phyloP scores from a whole-genome alignment of 2,888 invertebrate species.

The Alloscopus bannaensis region DNA sequence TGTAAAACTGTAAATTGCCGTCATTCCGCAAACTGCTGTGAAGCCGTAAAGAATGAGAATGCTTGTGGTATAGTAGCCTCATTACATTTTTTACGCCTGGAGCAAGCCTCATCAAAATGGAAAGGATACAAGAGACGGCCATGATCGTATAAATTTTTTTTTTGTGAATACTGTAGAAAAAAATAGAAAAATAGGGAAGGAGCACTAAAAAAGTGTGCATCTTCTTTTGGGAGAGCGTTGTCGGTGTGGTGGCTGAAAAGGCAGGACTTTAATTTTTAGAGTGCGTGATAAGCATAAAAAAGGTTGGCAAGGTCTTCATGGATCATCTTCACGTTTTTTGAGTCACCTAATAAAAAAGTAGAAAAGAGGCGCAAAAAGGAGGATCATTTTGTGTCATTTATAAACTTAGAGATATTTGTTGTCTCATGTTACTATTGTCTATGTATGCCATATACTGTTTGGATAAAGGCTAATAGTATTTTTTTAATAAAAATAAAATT shows the following conservation, averaged over 20 bases:
- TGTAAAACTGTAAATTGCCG: slow-evolving; percentile 7
- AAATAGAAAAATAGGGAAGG: slow-evolving; percentile 12
- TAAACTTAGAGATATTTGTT: too few species aligned
- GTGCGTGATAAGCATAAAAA: neutral
- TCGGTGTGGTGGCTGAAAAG: neutral
- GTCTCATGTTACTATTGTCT: too few species aligned
- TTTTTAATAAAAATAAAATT: neutral
- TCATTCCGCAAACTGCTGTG: slow-evolving; percentile 9
- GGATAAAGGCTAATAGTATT: too few species aligned
- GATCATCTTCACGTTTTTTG: slow-evolving; percentile 19
- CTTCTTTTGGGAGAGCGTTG: slow-evolving; percentile 5
- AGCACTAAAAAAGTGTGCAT: neutral
- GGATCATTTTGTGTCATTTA: too few species aligned
- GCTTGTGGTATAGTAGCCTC: neutral
- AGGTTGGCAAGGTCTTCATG: slow-evolving; percentile 20
- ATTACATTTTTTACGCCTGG: slow-evolving; percentile 5
- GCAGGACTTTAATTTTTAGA: neutral
- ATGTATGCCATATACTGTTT: too few species aligned
- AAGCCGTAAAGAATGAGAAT: too few species aligned
- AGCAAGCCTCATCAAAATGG: neutral
- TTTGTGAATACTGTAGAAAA: too few species aligned
- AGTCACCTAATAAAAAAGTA: slow-evolving; percentile 22
- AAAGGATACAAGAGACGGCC: neutral
- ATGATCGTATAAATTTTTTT: slow-evolving; percentile 13
- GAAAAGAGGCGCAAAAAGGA: neutral